Evolutionary conservation across 2,888 invertebrate genomes (phyloP), one percentile per base, ranked within the genome.

Genomic region (Polyommatus icarus): DNA sequence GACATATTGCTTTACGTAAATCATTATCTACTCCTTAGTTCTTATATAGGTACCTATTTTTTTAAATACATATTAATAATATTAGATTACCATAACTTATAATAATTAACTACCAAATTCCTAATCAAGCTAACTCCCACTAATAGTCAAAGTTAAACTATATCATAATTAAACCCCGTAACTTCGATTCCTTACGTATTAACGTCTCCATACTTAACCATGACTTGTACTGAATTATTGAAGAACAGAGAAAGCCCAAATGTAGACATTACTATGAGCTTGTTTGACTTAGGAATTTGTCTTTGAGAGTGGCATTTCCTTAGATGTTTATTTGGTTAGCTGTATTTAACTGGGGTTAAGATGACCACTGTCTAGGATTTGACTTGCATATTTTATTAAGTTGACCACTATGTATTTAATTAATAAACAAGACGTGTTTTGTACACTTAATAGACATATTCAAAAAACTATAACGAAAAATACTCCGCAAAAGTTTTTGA

Each of bases 201-300:
- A 87, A 87, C 85, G 86, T 85, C 85, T 85, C 88, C 86, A 88
- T 90, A 90, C 89, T 91, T 93, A 93, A 93, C 93, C 94, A 93
- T 93, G 93, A 94, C 93, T 90, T 90, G 87, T 87, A 86, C 90
- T 93, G 92, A 93, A 94, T 94, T 88, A 94, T 94, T 94, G 92
- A 94, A 90, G 91, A 90, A 90, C 91, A 92, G 90, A 90, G 90
- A 91, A 90, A 91, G 87, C 87, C 90, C 91, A 92, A 92, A 92
- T 92, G 93, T 92, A 93, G 90, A 91, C 90, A 91, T 87, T 90
- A 88, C 89, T 87, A n/a, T n/a, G n/a, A 54, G 84, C 86, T 67
- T 15, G 67, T 67, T 67, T 29, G 29, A 18, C 15, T 32, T 67
- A 29, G 7, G 29, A 61, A 61, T 67, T 32, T 15, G 29, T 67